These are phyloP conservation scores for Columba janthina DNA, from an alignment of 2,113 vertebrate genomes.

Conservation along the genomic window DNA sequence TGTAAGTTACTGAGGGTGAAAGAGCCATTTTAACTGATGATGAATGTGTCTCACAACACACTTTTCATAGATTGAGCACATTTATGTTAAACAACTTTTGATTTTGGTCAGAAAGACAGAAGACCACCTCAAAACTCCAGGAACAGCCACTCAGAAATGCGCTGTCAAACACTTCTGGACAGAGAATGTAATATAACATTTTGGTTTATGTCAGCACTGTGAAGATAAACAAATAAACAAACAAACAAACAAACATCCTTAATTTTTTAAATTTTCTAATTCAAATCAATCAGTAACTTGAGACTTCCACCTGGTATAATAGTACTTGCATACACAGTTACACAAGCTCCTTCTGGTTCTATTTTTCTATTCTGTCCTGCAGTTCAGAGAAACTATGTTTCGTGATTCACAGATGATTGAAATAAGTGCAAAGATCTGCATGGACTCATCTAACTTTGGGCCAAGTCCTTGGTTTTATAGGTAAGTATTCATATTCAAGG, in stretches of 20 bases:
- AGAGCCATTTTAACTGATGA: neutral
- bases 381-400: neutral
- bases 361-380: neutral
- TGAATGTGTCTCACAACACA: neutral
- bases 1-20: neutral
- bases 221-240: neutral
- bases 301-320: neutral
- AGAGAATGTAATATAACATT: neutral
- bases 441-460: neutral
- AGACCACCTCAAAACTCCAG: neutral
- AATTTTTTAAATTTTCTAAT: neutral
- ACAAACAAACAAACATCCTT: neutral
- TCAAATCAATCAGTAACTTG: neutral
- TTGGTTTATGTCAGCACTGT: neutral
- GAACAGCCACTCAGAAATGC: accelerated
- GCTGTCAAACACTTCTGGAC: neutral
- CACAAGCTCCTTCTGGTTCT: neutral
- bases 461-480: neutral
- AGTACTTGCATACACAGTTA: neutral
- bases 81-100: neutral
- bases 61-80: neutral
- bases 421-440: neutral
- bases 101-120: neutral
- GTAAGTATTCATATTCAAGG: neutral
- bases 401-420: neutral